These are phyloP conservation scores for Phataginus tetradactyla DNA, from an alignment of 2,797 vertebrate genomes.

Conservation along the genomic window DNA sequence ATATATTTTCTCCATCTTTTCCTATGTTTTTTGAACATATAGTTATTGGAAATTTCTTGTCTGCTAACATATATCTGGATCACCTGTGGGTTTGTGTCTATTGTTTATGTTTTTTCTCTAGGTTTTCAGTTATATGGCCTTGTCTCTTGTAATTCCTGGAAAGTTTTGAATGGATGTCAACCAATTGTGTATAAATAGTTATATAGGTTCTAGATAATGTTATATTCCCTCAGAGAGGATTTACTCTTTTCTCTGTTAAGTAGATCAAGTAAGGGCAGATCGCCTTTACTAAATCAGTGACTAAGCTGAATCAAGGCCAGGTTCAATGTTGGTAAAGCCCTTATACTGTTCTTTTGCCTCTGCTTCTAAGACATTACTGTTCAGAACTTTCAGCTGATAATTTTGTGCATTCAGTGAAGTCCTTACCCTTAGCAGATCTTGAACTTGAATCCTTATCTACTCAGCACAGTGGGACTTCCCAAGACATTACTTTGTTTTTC, in stretches of 20 bases:
- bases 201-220: conserved; percentile 11
- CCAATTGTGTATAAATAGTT: neutral
- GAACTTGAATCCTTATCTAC: neutral
- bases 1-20: conserved; percentile 5
- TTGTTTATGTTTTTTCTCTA: neutral
- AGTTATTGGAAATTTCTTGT: neutral
- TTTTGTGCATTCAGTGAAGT: neutral
- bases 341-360: neutral
- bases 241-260: neutral
- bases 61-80: neutral
- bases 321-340: neutral
- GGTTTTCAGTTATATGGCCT: neutral
- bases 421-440: neutral
- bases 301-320: conserved; percentile 16
- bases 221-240: neutral
- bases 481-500: neutral
- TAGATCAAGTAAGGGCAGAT: neutral
- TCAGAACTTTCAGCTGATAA: neutral
- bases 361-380: neutral
- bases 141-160: conserved; percentile 33
- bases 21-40: neutral
- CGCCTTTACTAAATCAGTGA: neutral
- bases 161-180: conserved; percentile 28
- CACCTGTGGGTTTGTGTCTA: neutral
- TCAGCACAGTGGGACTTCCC: neutral